phyloP scores from a whole-genome alignment of 2,113 vertebrate genomes.

The Carollia perspicillata region DNA sequence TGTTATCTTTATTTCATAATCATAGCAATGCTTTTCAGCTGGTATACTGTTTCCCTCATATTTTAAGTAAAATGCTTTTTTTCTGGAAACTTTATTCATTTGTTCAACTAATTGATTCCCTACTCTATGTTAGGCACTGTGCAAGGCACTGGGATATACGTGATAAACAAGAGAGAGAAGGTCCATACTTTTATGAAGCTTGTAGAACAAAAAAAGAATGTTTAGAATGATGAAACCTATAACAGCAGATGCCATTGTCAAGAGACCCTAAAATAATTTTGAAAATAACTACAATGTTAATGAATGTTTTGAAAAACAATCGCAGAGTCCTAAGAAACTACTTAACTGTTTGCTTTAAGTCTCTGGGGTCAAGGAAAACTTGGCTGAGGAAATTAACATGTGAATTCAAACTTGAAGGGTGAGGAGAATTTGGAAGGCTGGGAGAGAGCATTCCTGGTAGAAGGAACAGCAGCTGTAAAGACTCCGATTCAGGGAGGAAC shows the following conservation, averaged over 20 bases:
- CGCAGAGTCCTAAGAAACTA: not conserved
- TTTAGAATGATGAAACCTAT: not conserved
- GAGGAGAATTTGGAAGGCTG: not conserved
- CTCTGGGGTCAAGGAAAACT: not conserved
- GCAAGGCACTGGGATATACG: not conserved
- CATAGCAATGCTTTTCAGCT: not conserved
- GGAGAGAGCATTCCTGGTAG: not conserved
- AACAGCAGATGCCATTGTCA: not conserved
- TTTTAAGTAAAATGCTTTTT: not conserved
- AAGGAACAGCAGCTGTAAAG: not conserved
- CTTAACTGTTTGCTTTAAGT: not conserved
- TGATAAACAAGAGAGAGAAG: not conserved
- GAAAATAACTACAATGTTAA: not conserved
- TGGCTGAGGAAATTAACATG: constrained; percentile 7
- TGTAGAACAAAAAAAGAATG: not conserved
- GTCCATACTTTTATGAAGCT: not conserved
- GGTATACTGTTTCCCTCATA: not conserved
- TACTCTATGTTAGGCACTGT: not conserved
- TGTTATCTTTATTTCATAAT: not conserved
- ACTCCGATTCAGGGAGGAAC: not conserved
- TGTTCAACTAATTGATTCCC: not conserved
- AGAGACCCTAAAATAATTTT: not conserved
- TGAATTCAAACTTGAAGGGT: not conserved
- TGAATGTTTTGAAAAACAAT: not conserved
- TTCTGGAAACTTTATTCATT: not conserved